Evolutionary conservation across 1,140 invertebrate genomes (phyloP).

Genomic region (Oryctes rhinoceros): DNA sequence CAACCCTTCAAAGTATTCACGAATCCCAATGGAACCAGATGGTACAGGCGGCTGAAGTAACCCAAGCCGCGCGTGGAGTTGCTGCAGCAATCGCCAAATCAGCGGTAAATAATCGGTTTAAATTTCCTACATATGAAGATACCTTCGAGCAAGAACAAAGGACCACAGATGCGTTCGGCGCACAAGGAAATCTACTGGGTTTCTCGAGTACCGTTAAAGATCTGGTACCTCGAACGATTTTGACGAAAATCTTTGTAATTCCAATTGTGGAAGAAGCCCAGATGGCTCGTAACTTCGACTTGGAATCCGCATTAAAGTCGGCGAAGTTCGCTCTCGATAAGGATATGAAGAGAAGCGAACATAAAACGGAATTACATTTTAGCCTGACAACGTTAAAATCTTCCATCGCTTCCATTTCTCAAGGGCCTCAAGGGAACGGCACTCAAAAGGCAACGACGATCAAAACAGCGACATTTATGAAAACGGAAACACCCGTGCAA

Average conservation of each 20-base stretch:
- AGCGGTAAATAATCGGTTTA: no score
- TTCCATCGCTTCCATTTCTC: no score
- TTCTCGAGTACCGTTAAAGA: background rate
- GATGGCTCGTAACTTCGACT: background rate
- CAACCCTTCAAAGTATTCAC: background rate
- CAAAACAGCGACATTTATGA: no score
- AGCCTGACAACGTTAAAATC: background rate
- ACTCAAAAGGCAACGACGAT: no score
- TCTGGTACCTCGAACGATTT: background rate
- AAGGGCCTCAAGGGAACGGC: no score
- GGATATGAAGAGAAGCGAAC: background rate
- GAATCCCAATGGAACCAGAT: background rate
- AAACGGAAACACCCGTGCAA: no score
- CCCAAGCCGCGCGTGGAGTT: background rate
- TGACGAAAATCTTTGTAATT: constrained; percentile 14
- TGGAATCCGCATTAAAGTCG: background rate
- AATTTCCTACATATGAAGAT: no score
- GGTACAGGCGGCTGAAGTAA: background rate
- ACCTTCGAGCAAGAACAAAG: no score
- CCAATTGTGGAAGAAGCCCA: background rate
- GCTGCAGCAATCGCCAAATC: background rate
- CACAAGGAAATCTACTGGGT: no score
- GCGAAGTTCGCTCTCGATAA: background rate
- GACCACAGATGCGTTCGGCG: no score
- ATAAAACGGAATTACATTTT: background rate